Evolutionary conservation across 2,888 invertebrate genomes (phyloP).

Genomic region (Acanthosepion esculentum): DNA sequence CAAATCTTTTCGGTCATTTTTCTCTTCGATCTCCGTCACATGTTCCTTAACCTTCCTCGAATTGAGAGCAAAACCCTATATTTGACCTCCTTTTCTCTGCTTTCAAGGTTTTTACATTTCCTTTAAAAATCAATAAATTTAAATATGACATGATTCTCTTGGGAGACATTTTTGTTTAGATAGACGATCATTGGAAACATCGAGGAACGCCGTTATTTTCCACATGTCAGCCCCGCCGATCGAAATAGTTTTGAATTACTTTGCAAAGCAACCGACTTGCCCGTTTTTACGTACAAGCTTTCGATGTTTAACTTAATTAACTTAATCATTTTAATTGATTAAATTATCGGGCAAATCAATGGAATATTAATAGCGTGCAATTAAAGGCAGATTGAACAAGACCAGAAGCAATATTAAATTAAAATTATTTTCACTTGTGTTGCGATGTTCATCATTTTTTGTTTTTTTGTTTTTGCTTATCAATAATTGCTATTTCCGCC

Average conservation of each 20-base stretch:
- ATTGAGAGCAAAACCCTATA: too few species aligned
- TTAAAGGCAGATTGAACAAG: neutral
- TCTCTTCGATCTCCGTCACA: too few species aligned
- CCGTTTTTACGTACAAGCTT: neutral
- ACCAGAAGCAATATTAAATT: neutral
- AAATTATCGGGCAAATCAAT: neutral
- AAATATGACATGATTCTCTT: too few species aligned
- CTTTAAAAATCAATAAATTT: too few species aligned
- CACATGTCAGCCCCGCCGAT: neutral
- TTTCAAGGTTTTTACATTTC: too few species aligned
- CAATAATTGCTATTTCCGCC: too few species aligned
- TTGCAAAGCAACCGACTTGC: neutral
- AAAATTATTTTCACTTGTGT: neutral
- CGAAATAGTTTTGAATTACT: neutral
- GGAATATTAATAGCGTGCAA: constrained; percentile 3
- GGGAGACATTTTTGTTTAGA: too few species aligned
- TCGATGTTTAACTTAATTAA: constrained; percentile 17
- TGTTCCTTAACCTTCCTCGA: too few species aligned
- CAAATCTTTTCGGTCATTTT: too few species aligned
- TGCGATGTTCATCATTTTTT: neutral
- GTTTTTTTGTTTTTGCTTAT: too few species aligned
- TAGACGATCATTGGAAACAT: neutral
- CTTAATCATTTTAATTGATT: neutral
- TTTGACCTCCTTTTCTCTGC: too few species aligned
- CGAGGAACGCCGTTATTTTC: neutral